Evolutionary conservation across 1,140 invertebrate species (phyloP).

Genomic region (Chironomus striatipennis): DNA sequence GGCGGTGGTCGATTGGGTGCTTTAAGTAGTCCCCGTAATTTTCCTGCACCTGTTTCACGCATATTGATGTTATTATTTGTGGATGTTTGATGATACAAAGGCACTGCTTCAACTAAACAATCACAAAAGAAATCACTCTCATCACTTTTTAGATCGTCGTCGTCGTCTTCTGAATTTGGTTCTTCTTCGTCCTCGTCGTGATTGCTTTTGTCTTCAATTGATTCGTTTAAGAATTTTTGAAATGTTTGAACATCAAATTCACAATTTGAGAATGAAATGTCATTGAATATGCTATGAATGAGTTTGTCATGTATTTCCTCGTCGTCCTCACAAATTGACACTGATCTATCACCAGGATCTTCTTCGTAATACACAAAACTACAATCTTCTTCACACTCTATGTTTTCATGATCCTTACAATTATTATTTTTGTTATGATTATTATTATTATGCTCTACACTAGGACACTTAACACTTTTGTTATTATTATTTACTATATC

Average conservation of each 20-base stretch:
- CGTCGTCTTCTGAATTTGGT: constrained; percentile 25
- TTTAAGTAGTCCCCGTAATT: constrained; percentile 37
- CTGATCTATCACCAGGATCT: background rate
- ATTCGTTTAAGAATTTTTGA: constrained; percentile 32
- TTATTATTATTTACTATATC: background rate
- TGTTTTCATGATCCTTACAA: background rate
- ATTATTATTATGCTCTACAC: background rate
- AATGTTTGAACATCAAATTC: constrained; percentile 28
- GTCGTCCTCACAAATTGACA: constrained; percentile 8
- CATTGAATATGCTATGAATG: background rate
- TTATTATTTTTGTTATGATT: too few relatives aligned
- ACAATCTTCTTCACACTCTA: constrained; percentile 17
- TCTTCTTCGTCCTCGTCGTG: too few relatives aligned
- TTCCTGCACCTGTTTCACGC: constrained; percentile 37
- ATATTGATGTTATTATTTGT: constrained; percentile 27
- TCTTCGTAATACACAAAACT: constrained; percentile 21
- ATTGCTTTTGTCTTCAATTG: constrained; percentile 26
- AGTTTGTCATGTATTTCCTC: background rate
- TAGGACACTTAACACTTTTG: background rate
- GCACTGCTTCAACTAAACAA: constrained; percentile 15
- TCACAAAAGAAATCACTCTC: constrained; percentile 20
- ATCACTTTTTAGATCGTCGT: constrained; percentile 13
- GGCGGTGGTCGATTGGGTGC: constrained; percentile 39
- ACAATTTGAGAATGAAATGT: constrained; percentile 23
- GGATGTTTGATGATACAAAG: constrained; percentile 17